Base-by-base conservation (phyloP, 2,888 invertebrate species). In the Chymomyza procnemis region DNA sequence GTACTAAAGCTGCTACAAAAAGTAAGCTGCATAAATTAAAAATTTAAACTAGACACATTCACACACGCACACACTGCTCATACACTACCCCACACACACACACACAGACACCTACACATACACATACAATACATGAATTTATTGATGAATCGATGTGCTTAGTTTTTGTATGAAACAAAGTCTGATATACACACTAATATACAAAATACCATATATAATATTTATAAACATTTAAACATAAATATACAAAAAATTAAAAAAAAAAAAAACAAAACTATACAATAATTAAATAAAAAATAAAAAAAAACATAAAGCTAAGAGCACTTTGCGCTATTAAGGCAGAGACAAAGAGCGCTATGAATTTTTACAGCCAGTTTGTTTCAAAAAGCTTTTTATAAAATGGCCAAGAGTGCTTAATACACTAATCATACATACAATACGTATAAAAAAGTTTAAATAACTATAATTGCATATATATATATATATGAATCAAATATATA, bases 101-200 rank as follows among this genome's bases (percentile, higher is more conserved):
- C 12, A 54, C 34, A 64, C 56, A 19, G 64, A 74, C 64, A 66
- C 70, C 71, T 50, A 67, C 66, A 46, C 67, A 46, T 41, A 68
- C 63, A 76, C 71, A 71, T 71, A 78, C 67, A 66, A 85, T 81
- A 82, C 85, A 82, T 78, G 85, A 82, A 82, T 86, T 86, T 82
- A 82, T 81, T 79, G 85, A 87, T 79, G 78, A 82, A 87, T 82
- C 85, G 78, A 82, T 87, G 87, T 87, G 87, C 82, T 82, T 82
- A 85, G 86, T 87, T 76, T 79, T 81, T 87, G 85, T 85, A 87
- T 86, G 85, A 89, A 84, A 88, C 82, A 80, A 80, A 88, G 88
- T 87, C 88, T 88, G 87, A 87, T 88, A 87, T 89, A 89, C 80
- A 88, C 80, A 87, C 82, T 84, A 86, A 85, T 86, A 88, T 86